phyloP scores from a whole-genome alignment of 2,113 vertebrate species.

The Prietella phreatophila region DNA sequence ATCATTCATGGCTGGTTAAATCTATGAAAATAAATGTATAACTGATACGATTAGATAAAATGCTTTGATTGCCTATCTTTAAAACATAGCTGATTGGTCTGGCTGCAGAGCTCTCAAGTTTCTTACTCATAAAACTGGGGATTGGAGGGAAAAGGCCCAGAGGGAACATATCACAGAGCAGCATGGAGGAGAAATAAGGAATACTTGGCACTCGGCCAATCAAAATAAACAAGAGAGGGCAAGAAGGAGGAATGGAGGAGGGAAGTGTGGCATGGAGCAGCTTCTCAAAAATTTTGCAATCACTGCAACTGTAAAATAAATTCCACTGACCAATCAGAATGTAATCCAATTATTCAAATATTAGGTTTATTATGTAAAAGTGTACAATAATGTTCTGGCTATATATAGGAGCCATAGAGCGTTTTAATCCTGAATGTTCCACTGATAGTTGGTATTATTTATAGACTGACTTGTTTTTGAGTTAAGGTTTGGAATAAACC shows the following conservation, averaged over 20 bases:
- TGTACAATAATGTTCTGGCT: background rate
- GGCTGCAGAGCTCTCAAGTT: constrained; percentile 61
- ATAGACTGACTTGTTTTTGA: background rate
- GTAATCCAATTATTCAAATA: background rate
- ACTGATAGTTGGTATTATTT: background rate
- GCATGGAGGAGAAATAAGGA: constrained; percentile 60
- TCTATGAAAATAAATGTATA: constrained; percentile 8
- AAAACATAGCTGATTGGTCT: constrained; percentile 10
- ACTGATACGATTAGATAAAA: constrained; percentile 1
- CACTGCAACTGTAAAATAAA: background rate
- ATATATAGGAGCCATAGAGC: background rate
- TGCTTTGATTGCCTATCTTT: background rate
- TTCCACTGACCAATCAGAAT: background rate
- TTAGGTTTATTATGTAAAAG: background rate
- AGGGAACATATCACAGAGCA: constrained; percentile 55
- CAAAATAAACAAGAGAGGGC: constrained; percentile 65
- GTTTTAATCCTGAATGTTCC: background rate
- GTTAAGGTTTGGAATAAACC: background rate
- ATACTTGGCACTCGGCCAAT: constrained; percentile 70
- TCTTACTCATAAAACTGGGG: constrained; percentile 59
- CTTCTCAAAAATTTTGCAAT: background rate
- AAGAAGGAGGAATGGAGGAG: constrained; percentile 27
- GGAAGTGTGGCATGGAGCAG: constrained; percentile 14
- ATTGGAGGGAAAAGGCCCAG: constrained; percentile 47
- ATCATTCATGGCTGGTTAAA: background rate